A percentile compares a stretch with the other conserved stretches of the same genome.
Conservation (phyloP, 2,888 invertebrate species). For the Heliconius ismenius region DNA sequence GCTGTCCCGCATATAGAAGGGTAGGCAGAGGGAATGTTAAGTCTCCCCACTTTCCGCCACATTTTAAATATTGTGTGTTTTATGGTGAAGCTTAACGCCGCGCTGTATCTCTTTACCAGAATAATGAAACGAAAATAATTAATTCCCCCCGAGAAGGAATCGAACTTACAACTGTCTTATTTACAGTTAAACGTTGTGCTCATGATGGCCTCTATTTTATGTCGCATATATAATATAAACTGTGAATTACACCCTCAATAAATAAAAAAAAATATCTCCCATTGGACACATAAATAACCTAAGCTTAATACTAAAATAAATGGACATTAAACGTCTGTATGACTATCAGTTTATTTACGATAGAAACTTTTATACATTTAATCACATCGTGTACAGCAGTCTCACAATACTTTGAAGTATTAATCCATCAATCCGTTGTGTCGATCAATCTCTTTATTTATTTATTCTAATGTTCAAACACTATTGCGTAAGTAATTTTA, state of each 20-base stretch:
- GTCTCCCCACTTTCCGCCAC: neutral
- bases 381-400: constrained; percentile 61
- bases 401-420: constrained; percentile 36
- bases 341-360: constrained; percentile 51
- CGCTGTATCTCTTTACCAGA: too few relatives aligned
- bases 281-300: constrained; percentile 42
- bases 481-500: constrained; percentile 7
- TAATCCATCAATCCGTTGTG: neutral
- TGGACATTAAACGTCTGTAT: constrained; percentile 47
- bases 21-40: neutral
- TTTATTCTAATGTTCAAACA: constrained; percentile 9
- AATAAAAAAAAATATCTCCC: constrained; percentile 3
- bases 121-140: too few relatives aligned
- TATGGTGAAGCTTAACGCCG: neutral
- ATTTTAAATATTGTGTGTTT: neutral
- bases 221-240: constrained; percentile 1
- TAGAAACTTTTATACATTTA: constrained; percentile 49
- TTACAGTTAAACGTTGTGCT: neutral
- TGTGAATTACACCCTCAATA: constrained; percentile 5
- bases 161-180: neutral
- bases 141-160: too few relatives aligned
- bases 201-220: neutral
- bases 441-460: neutral
- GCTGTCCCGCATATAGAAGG: neutral
- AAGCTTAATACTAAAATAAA: constrained; percentile 46